Base-by-base conservation (phyloP, 2,113 vertebrate genomes). In the Channa maculata region DNA sequence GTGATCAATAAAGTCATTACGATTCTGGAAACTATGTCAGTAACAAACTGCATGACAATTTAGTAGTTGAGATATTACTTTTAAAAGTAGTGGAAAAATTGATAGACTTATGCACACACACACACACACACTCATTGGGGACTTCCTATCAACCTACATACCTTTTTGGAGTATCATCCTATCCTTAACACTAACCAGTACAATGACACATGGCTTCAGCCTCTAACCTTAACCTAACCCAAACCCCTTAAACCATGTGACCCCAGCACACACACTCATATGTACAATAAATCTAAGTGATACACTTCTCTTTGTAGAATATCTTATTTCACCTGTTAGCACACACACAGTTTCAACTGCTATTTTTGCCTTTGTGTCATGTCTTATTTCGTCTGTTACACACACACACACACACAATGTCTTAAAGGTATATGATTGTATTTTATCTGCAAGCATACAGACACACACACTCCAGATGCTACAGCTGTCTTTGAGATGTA, bases 281-380 rank as follows among this genome's bases (percentile, higher is more conserved):
- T 36, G 15, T 2, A 63, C 53, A 3, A 82, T 86, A 85, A 84
- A 86, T 86, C 75, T 60, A 77, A 82, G 15, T 75, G 77, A 79
- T 71, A 73, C 8, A 34, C 48, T 57, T 74, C 75, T 79, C 87
- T 84, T 74, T 79, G 75, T 59, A 62, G 71, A 79, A 77, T 84
- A 85, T 90, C 79, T 82, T 24, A 57, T 90, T 87, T 87, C 85
- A 74, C 81, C 54, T 82, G 76, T 82, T 83, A 79, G 71, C 36
- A 4, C 62, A 48, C 66, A 62, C 71, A 64, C 49, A 33, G 49
- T 64, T 68, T 80, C 59, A 48, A 80, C 54, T 58, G 61, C 55
- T 57, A 15, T 37, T 53, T 84, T 82, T 88, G 50, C 67, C 82
- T 83, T 83, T 61, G 70, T 65, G 43, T 65, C 38, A 4, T 72